Evolutionary conservation across 1,140 invertebrate genomes (phyloP).

Genomic region (Cydia pomonella): DNA sequence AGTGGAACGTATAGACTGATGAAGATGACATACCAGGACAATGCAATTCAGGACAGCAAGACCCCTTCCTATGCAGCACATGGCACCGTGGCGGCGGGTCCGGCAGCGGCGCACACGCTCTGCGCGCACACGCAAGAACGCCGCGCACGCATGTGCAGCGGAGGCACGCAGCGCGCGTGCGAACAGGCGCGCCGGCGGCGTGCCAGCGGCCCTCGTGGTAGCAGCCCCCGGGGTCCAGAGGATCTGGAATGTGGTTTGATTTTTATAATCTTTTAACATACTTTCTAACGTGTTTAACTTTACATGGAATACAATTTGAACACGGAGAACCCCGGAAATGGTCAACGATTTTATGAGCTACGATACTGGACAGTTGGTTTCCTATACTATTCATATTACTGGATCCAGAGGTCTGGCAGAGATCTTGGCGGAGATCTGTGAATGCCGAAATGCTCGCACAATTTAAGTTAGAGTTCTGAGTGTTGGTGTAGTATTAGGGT

Average conservation of each 20-base stretch:
- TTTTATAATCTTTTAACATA: too few relatives aligned
- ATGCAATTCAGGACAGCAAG: conserved; percentile 88
- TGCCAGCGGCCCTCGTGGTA: conserved; percentile 84
- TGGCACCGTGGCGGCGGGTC: conserved; percentile 88
- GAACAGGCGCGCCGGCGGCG: conserved; percentile 83
- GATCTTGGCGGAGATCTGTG: too few relatives aligned
- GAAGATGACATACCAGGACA: conserved; percentile 81
- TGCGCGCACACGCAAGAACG: conserved; percentile 87
- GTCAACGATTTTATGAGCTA: too few relatives aligned
- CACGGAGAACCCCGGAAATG: too few relatives aligned
- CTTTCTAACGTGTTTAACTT: too few relatives aligned
- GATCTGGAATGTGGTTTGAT: conserved; percentile 24
- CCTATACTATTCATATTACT: too few relatives aligned
- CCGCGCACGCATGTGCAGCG: conserved; percentile 87
- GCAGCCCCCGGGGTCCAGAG: conserved; percentile 69
- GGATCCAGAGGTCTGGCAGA: too few relatives aligned
- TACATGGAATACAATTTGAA: too few relatives aligned
- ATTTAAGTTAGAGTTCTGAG: too few relatives aligned
- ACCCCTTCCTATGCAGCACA: conserved; percentile 83
- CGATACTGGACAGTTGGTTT: too few relatives aligned
- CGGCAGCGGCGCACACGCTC: conserved; percentile 86
- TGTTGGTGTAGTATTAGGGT: too few relatives aligned
- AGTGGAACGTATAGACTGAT: background rate
- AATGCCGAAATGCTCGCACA: too few relatives aligned
- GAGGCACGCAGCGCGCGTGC: conserved; percentile 88